Percentiles rank a stretch among this genome's conserved stretches.
Evolutionary conservation across 2,888 invertebrate species (phyloP).

Genomic region (Phania funesta): DNA sequence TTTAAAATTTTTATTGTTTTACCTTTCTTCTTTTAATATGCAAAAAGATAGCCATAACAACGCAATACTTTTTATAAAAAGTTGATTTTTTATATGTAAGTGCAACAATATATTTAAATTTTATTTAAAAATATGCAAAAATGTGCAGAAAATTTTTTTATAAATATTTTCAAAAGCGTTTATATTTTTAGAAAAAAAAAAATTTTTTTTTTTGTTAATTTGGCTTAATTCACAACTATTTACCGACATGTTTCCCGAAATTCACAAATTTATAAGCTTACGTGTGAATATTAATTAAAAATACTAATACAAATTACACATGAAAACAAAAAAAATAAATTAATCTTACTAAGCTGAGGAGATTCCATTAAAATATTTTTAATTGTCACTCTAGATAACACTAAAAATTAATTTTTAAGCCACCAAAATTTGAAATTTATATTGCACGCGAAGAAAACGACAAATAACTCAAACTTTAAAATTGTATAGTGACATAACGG

Average conservation of each 20-base stretch:
- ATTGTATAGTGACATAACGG: background rate
- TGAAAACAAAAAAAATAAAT: background rate
- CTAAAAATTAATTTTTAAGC: background rate
- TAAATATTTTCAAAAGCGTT: background rate
- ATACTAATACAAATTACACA: background rate
- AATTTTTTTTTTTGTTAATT: background rate
- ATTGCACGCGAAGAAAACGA: conserved; percentile 16
- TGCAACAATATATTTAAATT: conserved; percentile 3
- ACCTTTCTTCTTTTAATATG: conserved; percentile 17
- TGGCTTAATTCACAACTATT: background rate
- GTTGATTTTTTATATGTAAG: too few relatives aligned
- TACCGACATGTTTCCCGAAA: background rate
- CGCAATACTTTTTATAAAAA: too few relatives aligned
- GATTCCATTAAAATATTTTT: background rate
- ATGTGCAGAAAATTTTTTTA: background rate
- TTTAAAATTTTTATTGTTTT: background rate
- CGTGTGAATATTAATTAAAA: background rate
- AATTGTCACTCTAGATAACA: background rate
- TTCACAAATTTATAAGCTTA: too few relatives aligned
- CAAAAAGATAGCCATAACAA: conserved; percentile 19
- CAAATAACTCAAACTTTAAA: conserved; percentile 1
- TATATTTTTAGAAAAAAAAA: background rate
- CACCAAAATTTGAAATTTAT: conserved; percentile 2
- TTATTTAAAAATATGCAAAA: background rate
- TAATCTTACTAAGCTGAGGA: background rate